Conservation (phyloP, 1,140 invertebrate species). For the Eriocheir sinensis region DNA sequence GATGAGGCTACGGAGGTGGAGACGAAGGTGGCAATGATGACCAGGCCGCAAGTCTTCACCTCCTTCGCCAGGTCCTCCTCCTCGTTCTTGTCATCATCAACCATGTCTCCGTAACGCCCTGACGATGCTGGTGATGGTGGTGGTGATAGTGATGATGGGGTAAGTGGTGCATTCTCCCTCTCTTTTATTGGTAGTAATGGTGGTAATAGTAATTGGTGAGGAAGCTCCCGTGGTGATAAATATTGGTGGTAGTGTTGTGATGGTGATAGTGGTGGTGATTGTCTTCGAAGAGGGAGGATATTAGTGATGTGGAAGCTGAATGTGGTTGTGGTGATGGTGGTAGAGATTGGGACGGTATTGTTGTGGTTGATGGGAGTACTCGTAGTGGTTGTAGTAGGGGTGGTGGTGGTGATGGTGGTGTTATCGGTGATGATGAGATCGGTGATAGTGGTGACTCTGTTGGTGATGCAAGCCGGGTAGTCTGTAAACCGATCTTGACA, state of each 20-base stretch:
- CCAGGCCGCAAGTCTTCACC: neutral
- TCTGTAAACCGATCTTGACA: neutral
- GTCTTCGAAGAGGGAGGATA: too few species aligned
- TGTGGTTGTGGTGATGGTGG: neutral
- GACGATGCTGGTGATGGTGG: neutral
- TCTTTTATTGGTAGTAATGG: neutral
- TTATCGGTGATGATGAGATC: neutral
- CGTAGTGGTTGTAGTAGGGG: neutral
- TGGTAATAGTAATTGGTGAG: neutral
- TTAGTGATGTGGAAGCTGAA: too few species aligned
- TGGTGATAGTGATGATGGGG: neutral
- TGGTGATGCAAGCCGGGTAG: neutral
- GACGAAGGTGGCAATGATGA: neutral
- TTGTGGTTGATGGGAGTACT: neutral
- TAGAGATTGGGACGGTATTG: neutral
- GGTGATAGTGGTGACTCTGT: neutral
- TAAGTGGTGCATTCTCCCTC: neutral
- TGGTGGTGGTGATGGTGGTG: neutral
- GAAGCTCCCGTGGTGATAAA: neutral
- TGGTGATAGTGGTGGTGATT: neutral
- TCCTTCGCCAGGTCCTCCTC: neutral
- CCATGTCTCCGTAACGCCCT: neutral
- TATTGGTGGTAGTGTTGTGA: too few species aligned
- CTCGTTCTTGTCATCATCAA: neutral
- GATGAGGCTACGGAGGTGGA: slow-evolving; percentile 1